Percentiles rank a stretch among this genome's conserved stretches.
phyloP scores from a whole-genome alignment of 2,797 vertebrate species.

The Cynodonichthys magdalenae region DNA sequence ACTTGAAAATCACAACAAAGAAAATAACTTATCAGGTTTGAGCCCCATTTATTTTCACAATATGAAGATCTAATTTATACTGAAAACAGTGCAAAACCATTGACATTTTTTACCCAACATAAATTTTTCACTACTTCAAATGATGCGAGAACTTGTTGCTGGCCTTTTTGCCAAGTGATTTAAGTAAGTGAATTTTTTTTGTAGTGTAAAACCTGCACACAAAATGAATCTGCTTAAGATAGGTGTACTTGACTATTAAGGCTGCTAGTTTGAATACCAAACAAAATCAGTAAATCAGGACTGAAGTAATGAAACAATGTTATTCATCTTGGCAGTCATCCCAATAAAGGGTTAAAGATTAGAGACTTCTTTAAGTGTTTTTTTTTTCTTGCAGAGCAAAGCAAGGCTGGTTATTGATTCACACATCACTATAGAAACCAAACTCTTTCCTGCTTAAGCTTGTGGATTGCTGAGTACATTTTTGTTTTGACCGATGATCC shows the following conservation, averaged over 20 bases:
- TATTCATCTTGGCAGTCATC: background rate
- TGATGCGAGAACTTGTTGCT: background rate
- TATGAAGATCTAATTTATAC: constrained; percentile 32
- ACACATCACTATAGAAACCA: constrained; percentile 65
- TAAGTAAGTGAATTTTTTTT: background rate
- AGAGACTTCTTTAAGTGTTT: constrained; percentile 7
- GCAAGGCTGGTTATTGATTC: constrained; percentile 65
- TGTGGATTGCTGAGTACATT: constrained; percentile 13
- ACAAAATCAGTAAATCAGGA: constrained; percentile 1
- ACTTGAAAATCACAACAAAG: constrained; percentile 29
- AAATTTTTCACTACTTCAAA: background rate
- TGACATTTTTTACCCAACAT: background rate
- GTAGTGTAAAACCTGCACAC: background rate
- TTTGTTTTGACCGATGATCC: background rate
- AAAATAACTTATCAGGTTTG: constrained; percentile 18
- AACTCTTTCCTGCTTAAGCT: constrained; percentile 29
- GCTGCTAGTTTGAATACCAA: constrained; percentile 12
- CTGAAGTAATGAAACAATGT: constrained; percentile 4
- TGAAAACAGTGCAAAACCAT: background rate
- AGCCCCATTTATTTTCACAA: background rate
- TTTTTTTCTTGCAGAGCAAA: constrained; percentile 35
- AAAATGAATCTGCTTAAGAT: background rate
- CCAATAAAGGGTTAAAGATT: constrained; percentile 24
- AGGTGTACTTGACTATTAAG: background rate
- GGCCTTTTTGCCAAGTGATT: background rate